A percentile compares a stretch with the other conserved stretches of the same genome.
Evolutionary conservation across 2,888 invertebrate species (phyloP).

Genomic region (Agrotis exclamationis): DNA sequence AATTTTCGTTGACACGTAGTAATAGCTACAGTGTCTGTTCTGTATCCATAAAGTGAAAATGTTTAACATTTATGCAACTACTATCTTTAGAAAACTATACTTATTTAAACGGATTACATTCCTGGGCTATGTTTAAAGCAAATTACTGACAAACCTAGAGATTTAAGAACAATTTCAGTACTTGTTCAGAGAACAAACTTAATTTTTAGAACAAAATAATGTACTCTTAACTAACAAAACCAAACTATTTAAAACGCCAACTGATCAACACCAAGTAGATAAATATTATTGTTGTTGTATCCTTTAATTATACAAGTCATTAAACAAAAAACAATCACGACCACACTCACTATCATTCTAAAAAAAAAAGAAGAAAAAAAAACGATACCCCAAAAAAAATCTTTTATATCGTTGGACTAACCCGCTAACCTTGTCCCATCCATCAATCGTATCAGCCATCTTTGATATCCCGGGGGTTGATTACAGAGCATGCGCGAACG

Average conservation of each 20-base stretch:
- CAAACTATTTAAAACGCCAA: not conserved
- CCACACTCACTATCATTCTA: not conserved
- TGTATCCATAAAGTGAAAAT: too few species aligned
- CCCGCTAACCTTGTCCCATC: conserved; percentile 59
- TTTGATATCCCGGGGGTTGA: conserved; percentile 76
- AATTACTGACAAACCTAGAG: too few species aligned
- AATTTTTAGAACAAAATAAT: not conserved
- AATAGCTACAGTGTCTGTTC: too few species aligned
- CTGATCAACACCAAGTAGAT: not conserved
- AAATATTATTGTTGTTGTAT: not conserved
- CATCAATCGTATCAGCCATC: conserved; percentile 81
- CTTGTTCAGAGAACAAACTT: too few species aligned
- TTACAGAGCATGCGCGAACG: conserved; percentile 85
- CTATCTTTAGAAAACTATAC: too few species aligned
- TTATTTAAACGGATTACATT: too few species aligned
- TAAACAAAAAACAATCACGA: not conserved
- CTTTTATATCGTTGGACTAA: conserved; percentile 16
- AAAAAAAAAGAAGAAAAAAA: conserved; percentile 5
- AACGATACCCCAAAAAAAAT: conserved; percentile 18
- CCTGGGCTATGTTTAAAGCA: too few species aligned
- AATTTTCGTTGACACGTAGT: too few species aligned
- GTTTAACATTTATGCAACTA: too few species aligned
- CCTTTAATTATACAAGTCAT: conserved; percentile 8
- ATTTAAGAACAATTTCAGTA: too few species aligned
- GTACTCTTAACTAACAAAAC: not conserved